Conservation (phyloP, 30 jellyfish, hydroid and myxozoan species). For the Aurelia sp. region DNA sequence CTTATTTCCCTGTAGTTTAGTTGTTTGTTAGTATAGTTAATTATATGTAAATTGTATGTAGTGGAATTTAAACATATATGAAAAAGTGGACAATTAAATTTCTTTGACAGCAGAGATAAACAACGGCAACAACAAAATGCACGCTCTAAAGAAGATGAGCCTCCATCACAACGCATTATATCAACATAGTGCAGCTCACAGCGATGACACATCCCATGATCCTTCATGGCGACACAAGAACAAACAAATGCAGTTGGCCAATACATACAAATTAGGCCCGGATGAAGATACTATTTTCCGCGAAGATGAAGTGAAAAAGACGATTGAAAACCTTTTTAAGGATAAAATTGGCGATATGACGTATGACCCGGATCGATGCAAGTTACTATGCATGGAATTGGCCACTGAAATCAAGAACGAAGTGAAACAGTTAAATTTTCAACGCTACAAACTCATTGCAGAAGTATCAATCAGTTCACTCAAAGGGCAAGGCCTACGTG, state of each 20-base stretch:
- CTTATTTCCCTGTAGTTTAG: no score
- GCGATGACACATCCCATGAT: constrained; percentile 53
- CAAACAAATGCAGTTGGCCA: constrained; percentile 24
- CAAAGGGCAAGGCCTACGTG: constrained; percentile 64
- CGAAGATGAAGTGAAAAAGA: constrained; percentile 27
- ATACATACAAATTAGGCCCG: constrained; percentile 74
- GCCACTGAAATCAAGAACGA: constrained; percentile 49
- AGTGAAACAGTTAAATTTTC: constrained; percentile 48
- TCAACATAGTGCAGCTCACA: constrained; percentile 1
- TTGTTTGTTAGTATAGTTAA: no score
- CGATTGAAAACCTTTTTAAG: constrained; percentile 24
- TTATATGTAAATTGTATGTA: no score
- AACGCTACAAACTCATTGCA: constrained; percentile 46
- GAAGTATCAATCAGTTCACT: constrained; percentile 40
- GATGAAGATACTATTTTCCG: constrained; percentile 31
- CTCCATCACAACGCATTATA: background rate
- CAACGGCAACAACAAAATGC: constrained; percentile 1
- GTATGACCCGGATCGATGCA: constrained; percentile 41
- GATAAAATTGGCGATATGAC: constrained; percentile 36
- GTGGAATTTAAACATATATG: no score
- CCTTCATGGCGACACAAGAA: constrained; percentile 3
- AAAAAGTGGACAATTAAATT: no score
- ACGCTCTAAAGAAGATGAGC: background rate
- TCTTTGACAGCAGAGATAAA: no score
- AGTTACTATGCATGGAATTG: constrained; percentile 51